A percentile compares a stretch with the other conserved stretches of the same genome.
These are phyloP conservation scores for Marmota monax DNA, from an alignment of 2,113 vertebrate genomes.

Conservation along the genomic window DNA sequence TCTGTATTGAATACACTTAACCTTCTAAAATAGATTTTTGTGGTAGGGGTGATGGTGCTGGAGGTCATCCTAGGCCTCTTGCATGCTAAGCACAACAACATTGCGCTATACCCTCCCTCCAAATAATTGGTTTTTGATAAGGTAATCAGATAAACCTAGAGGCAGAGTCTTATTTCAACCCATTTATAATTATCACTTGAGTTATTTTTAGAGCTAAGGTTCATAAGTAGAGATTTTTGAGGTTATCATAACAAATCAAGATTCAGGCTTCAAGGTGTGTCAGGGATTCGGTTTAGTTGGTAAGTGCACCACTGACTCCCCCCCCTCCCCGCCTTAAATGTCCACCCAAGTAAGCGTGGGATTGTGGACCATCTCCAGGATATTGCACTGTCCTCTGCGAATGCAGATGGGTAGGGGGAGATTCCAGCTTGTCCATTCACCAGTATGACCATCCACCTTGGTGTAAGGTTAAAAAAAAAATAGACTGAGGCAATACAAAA, in stretches of 20 bases:
- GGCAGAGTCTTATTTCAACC: not conserved
- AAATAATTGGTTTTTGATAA: not conserved
- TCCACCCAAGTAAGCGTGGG: not conserved
- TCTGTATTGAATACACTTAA: not conserved
- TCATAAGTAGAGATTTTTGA: not conserved
- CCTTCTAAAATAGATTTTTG: too few relatives aligned
- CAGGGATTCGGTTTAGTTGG: accelerated
- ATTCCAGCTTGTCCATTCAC: not conserved
- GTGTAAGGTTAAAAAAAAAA: not conserved
- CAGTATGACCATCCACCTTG: not conserved
- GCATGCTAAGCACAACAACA: too few relatives aligned
- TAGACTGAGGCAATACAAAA: slow-evolving; percentile 82
- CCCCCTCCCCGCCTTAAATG: not conserved
- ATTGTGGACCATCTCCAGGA: not conserved
- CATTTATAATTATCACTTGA: not conserved
- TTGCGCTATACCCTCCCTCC: too few relatives aligned
- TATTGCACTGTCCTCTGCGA: accelerated
- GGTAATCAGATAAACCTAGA: not conserved
- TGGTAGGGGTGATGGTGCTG: too few relatives aligned
- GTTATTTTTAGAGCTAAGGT: not conserved
- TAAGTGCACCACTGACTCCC: not conserved
- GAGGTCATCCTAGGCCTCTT: too few relatives aligned
- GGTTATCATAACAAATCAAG: not conserved
- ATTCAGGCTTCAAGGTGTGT: not conserved
- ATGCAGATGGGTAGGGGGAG: too few relatives aligned